phyloP scores from a whole-genome alignment of 2,113 vertebrate species.

The Podarcis raffonei region DNA sequence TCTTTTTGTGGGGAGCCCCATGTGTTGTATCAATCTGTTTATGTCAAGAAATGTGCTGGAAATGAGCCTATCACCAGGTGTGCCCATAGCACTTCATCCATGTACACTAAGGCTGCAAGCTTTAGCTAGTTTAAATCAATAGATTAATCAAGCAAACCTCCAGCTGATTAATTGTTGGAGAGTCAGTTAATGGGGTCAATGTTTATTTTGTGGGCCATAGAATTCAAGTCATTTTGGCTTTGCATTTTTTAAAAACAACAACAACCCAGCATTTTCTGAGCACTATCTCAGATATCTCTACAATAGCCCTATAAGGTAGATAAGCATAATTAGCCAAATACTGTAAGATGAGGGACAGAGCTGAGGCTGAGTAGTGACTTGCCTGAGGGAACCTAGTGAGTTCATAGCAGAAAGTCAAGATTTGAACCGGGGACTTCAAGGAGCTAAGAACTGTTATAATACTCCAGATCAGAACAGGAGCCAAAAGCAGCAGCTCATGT shows the following conservation, averaged over 20 bases:
- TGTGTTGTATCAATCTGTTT: slow-evolving; percentile 34
- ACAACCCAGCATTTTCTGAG: background rate
- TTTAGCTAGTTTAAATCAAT: background rate
- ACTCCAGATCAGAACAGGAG: no score
- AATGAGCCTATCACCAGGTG: background rate
- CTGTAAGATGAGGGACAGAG: no score
- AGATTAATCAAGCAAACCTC: background rate
- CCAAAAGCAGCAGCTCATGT: no score
- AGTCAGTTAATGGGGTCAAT: background rate
- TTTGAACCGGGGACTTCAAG: no score
- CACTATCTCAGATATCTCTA: background rate
- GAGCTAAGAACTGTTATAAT: no score
- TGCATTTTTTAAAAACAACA: background rate
- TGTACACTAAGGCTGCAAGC: background rate
- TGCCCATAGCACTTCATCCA: background rate
- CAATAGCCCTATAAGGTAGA: background rate
- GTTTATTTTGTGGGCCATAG: background rate
- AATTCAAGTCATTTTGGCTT: background rate
- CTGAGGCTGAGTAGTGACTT: no score
- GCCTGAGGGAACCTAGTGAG: no score
- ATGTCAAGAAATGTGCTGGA: slow-evolving; percentile 50
- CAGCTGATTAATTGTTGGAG: background rate
- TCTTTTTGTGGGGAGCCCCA: no score
- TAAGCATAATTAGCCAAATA: no score
- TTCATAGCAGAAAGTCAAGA: no score